phyloP scores from a whole-genome alignment of 1,140 invertebrate species.

The Pseudoatta argentina region DNA sequence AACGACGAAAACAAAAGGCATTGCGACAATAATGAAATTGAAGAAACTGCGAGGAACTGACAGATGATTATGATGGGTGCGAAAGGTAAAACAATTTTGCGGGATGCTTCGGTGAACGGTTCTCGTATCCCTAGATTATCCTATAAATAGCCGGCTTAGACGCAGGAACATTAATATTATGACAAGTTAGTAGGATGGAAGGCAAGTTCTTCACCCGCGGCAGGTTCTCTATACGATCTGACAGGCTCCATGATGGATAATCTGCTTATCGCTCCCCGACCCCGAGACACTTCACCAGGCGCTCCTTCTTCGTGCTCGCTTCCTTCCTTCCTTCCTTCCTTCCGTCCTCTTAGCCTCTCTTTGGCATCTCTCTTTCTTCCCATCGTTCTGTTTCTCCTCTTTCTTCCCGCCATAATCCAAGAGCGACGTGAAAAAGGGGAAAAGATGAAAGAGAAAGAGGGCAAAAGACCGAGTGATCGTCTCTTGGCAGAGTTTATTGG shows the following conservation, averaged over 20 bases:
- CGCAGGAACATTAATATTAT: slow-evolving; percentile 65
- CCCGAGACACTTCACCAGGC: slow-evolving; percentile 59
- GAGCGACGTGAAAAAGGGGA: slow-evolving; percentile 14
- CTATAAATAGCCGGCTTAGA: slow-evolving; percentile 63
- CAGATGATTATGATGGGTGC: neutral
- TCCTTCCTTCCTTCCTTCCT: slow-evolving; percentile 61
- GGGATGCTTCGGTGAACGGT: slow-evolving; percentile 12
- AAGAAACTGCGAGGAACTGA: neutral
- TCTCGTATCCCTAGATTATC: slow-evolving; percentile 50
- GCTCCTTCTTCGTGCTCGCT: slow-evolving; percentile 45
- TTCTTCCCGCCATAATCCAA: slow-evolving; percentile 56
- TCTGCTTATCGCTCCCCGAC: slow-evolving; percentile 65
- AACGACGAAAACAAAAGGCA: neutral
- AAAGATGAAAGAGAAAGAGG: neutral
- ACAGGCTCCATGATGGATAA: slow-evolving; percentile 68
- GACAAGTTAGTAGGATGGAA: slow-evolving; percentile 67
- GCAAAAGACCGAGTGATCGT: neutral
- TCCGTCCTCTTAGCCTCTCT: slow-evolving; percentile 65
- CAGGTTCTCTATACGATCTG: slow-evolving; percentile 65
- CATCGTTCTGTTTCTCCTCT: slow-evolving; percentile 22
- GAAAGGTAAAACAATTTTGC: slow-evolving; percentile 35
- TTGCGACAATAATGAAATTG: neutral
- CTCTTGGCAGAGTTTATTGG: slow-evolving; percentile 67
- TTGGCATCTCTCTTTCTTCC: slow-evolving; percentile 27
- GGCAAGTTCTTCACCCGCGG: slow-evolving; percentile 56